phyloP scores from a whole-genome alignment of 2,888 invertebrate species.

The Onthophagus sagittarius region DNA sequence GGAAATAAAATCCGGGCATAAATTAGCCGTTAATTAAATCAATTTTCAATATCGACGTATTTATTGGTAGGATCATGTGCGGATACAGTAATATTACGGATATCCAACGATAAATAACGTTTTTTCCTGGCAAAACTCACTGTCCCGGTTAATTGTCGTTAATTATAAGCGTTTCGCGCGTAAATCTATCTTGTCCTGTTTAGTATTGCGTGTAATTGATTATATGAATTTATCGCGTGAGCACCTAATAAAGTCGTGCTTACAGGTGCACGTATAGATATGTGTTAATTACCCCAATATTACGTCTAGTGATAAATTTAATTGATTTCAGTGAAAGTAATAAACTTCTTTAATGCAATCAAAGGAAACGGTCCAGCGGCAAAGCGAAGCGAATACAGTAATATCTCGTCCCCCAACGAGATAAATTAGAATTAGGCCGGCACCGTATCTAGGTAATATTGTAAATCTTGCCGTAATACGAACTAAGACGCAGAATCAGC shows the following conservation, averaged over 20 bases:
- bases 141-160: neutral
- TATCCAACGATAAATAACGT: neutral
- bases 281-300: neutral
- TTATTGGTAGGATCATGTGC: neutral
- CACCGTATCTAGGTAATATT: slow-evolving; percentile 52
- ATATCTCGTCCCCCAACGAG: slow-evolving; percentile 42
- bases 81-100: neutral
- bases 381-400: slow-evolving; percentile 38
- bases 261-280: neutral
- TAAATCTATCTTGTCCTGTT: neutral
- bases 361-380: slow-evolving; percentile 21
- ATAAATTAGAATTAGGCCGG: slow-evolving; percentile 52
- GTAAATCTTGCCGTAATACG: slow-evolving; percentile 53
- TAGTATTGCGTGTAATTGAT: neutral
- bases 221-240: neutral
- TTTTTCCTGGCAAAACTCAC: neutral
- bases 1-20: neutral
- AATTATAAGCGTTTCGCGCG: neutral
- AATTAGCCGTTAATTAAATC: neutral
- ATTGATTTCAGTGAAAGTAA: neutral
- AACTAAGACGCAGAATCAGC: slow-evolving; percentile 54
- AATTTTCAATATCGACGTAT: neutral
- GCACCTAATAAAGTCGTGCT: neutral
- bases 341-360: slow-evolving; percentile 23
- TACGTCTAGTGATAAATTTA: neutral